Evolutionary conservation across 2,797 vertebrate genomes (phyloP), one percentile per base, ranked within the genome.

Genomic region (Epinephelus coioides): DNA sequence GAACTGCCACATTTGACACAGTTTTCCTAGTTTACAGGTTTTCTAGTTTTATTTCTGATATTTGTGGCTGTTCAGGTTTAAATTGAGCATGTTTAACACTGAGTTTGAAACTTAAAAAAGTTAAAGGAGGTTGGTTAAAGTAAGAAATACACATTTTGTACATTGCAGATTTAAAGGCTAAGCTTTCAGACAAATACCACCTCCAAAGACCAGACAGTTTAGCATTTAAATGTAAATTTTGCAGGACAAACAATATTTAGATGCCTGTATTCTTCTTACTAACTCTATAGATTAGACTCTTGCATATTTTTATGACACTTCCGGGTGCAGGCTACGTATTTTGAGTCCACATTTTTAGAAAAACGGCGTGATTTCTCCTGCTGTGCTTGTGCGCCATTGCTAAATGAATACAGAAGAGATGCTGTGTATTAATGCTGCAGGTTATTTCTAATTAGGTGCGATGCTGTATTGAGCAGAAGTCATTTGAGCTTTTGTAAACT

Each of bases 381-480:
- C 44, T 30, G 18, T 86, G 69, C 27, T 55, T 15, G 13, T 69
- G 49, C 17, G 9, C 17, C 7, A 17, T 27, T 69, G 61, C 50
- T 43, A 46, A 79, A 63, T 44, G 38, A 73, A 55, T 23, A 15
- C 69, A 55, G 73, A 62, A 49, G 77, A 75, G 64, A 67, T 10
- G 0, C 66, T 67, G 49, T 69, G 65, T 76, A 50, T 82, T 85
- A 54, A 72, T 61, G 72, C 65, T 10, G 15, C 43, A 50, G 68
- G 76, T 84, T 72, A 64, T 43, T 67, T 62, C 75, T 53, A 38
- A 55, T 63, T 61, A 71, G 83, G 79, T 73, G 1, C 65, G 54
- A 74, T 44, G 62, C 79, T 64, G 55, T 78, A 87, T 88, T 83
- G 70, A 88, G 72, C 67, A 74, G 68, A 82, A 81, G 67, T 85